phyloP scores from a whole-genome alignment of 2,888 invertebrate species.

The Dryocosmus kuriphilus region DNA sequence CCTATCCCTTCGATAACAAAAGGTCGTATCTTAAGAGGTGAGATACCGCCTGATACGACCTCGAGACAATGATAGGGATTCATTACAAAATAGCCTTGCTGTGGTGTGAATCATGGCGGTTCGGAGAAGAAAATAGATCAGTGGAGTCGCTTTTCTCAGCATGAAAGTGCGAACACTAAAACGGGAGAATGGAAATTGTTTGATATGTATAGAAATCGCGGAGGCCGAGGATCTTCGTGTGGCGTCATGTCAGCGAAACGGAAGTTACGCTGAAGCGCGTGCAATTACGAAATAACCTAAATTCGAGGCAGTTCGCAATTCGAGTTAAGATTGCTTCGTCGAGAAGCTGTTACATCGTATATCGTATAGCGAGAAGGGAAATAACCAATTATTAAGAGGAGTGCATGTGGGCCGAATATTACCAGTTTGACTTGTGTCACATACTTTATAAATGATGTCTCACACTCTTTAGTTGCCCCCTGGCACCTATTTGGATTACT shows the following conservation, averaged over 20 bases:
- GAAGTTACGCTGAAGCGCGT: conserved; percentile 60
- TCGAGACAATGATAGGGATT: conserved; percentile 33
- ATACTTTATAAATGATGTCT: conserved; percentile 54
- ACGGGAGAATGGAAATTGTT: neutral
- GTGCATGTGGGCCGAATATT: conserved; percentile 62
- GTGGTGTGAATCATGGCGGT: neutral
- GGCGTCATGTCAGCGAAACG: conserved; percentile 44
- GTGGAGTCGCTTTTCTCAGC: too few species aligned
- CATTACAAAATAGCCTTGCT: conserved; percentile 14
- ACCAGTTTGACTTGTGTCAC: conserved; percentile 53
- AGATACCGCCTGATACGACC: conserved; percentile 37
- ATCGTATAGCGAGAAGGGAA: conserved; percentile 62
- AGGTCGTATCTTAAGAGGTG: conserved; percentile 21
- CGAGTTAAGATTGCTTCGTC: conserved; percentile 56
- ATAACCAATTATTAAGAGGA: conserved; percentile 67
- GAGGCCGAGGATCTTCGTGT: conserved; percentile 25
- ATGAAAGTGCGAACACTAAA: too few species aligned
- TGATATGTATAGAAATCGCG: conserved; percentile 24
- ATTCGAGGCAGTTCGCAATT: conserved; percentile 63
- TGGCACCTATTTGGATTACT: conserved; percentile 35
- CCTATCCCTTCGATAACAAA: conserved; percentile 33
- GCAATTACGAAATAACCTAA: conserved; percentile 69
- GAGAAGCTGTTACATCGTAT: conserved; percentile 46
- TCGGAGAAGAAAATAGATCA: neutral
- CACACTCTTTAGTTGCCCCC: conserved; percentile 38